Evolutionary conservation across 2,113 vertebrate species (phyloP).

Genomic region (Protobothrops flavoviridis): DNA sequence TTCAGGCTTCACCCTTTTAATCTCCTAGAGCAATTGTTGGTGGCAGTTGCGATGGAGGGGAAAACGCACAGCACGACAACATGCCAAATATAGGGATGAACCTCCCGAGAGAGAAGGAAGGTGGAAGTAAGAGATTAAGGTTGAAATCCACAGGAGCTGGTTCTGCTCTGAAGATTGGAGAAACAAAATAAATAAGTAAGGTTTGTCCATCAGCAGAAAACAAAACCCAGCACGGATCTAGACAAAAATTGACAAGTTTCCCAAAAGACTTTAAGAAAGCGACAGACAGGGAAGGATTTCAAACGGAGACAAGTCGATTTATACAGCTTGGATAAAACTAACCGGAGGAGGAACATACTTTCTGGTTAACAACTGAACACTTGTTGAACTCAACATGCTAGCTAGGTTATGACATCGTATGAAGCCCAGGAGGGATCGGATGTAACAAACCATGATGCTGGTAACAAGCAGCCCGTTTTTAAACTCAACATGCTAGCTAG

Average conservation of each 20-base stretch:
- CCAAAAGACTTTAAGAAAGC: constrained; percentile 15
- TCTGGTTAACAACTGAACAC: not conserved
- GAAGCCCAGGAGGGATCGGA: not conserved
- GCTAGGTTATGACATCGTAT: not conserved
- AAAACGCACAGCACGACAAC: not conserved
- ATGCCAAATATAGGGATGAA: not conserved
- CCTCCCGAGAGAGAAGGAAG: too few species aligned
- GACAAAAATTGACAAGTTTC: constrained; percentile 12
- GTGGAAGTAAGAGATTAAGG: not conserved
- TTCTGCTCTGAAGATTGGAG: not conserved
- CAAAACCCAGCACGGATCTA: constrained; percentile 23
- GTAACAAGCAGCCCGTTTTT: not conserved
- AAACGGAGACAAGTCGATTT: constrained; percentile 33
- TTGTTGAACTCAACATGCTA: not conserved
- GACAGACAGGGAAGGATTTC: constrained; percentile 21
- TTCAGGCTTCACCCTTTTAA: not conserved
- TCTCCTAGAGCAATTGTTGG: too few species aligned
- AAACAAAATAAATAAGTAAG: not conserved
- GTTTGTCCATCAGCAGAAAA: constrained; percentile 30
- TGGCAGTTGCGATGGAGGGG: not conserved
- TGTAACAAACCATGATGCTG: not conserved
- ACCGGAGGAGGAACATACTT: constrained; percentile 33
- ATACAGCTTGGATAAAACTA: constrained; percentile 9
- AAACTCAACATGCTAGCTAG: not conserved
- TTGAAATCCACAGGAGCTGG: not conserved